A percentile compares a stretch with the other conserved stretches of the same genome.
phyloP scores from a whole-genome alignment of 92 coral and sea anemone species.

The Zoanthus sansibaricus region DNA sequence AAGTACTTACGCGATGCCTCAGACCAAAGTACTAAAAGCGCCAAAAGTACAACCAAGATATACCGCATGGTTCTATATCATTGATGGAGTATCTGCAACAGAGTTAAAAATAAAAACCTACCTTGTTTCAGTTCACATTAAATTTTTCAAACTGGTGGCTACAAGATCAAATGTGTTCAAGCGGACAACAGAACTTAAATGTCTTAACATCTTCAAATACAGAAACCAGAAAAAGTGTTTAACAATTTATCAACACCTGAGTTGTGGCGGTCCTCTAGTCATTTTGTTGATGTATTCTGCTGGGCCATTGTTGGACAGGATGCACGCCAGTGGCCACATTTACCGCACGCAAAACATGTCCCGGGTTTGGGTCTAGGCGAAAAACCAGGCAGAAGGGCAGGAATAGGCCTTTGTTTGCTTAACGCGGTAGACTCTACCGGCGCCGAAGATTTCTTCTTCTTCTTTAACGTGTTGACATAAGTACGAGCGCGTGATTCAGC shows the following conservation, averaged over 20 bases:
- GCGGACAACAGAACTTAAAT: no score
- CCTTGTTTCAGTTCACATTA: no score
- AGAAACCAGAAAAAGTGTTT: no score
- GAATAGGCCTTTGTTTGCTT: background rate
- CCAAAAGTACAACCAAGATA: no score
- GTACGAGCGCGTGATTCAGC: background rate
- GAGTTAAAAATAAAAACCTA: no score
- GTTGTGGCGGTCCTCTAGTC: slow-evolving; percentile 43
- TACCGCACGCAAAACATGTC: slow-evolving; percentile 60
- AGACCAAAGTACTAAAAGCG: no score
- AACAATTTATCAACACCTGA: background rate
- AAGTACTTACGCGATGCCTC: no score
- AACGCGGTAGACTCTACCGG: background rate
- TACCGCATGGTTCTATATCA: no score
- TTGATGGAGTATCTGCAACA: no score
- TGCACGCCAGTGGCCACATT: slow-evolving; percentile 44
- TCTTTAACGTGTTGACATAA: background rate
- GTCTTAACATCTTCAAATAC: no score
- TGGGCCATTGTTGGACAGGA: slow-evolving; percentile 23
- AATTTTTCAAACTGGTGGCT: no score
- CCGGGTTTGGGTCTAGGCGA: slow-evolving; percentile 11
- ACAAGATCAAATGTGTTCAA: no score
- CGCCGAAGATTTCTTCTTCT: background rate
- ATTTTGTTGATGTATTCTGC: slow-evolving; percentile 28
- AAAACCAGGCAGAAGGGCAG: slow-evolving; percentile 27